phyloP scores from a whole-genome alignment of 2,113 vertebrate genomes.

The Rhinoptilus africanus region DNA sequence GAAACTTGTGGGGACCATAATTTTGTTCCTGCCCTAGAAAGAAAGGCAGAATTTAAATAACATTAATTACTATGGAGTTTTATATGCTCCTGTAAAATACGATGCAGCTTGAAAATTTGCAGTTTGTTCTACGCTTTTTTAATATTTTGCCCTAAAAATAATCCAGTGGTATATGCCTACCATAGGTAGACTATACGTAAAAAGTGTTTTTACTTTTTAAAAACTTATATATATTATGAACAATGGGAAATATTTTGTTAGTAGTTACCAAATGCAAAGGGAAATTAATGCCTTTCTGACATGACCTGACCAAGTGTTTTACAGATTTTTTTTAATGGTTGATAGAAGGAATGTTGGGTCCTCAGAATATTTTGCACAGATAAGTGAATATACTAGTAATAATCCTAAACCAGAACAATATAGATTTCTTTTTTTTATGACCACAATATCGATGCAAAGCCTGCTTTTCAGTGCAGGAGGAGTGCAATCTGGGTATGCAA shows the following conservation, averaged over 20 bases:
- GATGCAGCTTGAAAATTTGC: background rate
- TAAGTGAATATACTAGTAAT: background rate
- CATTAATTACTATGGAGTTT: background rate
- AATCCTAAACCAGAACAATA: background rate
- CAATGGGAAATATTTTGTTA: background rate
- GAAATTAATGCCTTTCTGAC: background rate
- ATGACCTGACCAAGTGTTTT: background rate
- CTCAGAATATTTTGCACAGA: background rate
- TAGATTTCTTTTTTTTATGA: background rate
- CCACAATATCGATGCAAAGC: background rate
- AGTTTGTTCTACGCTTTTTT: background rate
- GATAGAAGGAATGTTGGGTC: background rate
- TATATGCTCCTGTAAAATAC: background rate
- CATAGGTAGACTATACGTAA: background rate
- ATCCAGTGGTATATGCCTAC: background rate
- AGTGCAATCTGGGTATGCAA: background rate
- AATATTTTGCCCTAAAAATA: background rate
- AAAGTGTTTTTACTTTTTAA: background rate
- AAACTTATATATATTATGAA: background rate
- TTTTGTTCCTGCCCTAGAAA: slow-evolving; percentile 82
- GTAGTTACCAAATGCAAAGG: background rate
- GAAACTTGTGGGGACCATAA: slow-evolving; percentile 89
- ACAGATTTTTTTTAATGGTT: background rate
- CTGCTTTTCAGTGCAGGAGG: background rate
- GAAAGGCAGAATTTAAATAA: background rate